These are phyloP conservation scores for Pararge aegeria DNA, from an alignment of 1,140 invertebrate genomes.

Conservation along the genomic window DNA sequence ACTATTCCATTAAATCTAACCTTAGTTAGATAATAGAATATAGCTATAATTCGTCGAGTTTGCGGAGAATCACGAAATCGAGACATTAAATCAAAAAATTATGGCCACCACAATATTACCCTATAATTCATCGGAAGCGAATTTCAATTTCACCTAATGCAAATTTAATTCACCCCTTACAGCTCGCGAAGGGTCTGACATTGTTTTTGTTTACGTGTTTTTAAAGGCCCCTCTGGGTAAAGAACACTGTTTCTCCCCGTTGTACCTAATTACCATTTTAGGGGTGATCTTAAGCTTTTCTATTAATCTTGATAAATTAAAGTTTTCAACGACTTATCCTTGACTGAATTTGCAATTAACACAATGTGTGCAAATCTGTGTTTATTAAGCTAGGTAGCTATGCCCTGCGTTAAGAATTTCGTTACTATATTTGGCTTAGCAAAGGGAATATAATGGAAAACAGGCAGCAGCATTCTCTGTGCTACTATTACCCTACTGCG, in stretches of 20 bases:
- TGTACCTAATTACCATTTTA: conserved; percentile 58
- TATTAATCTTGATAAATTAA: conserved; percentile 71
- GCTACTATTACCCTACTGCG: too few species aligned
- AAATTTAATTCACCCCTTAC: conserved; percentile 75
- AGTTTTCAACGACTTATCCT: conserved; percentile 31
- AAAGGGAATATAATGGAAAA: too few species aligned
- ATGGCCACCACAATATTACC: conserved; percentile 25
- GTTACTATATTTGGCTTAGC: too few species aligned
- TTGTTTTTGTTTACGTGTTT: conserved; percentile 57
- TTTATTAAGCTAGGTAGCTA: neutral
- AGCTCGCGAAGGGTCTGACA: conserved; percentile 51
- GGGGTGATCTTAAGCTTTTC: conserved; percentile 41
- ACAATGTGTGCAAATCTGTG: neutral
- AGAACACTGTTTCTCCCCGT: conserved; percentile 39
- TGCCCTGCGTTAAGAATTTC: too few species aligned
- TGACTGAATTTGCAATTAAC: neutral
- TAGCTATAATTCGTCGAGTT: too few species aligned
- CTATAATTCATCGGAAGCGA: conserved; percentile 69
- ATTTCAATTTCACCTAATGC: conserved; percentile 78
- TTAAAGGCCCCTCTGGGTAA: conserved; percentile 37
- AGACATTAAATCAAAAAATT: too few species aligned
- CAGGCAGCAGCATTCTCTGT: too few species aligned
- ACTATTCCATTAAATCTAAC: too few species aligned
- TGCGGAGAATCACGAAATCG: too few species aligned
- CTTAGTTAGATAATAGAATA: too few species aligned